Percentiles rank a stretch among this genome's conserved stretches.
Evolutionary conservation across 2,113 vertebrate genomes (phyloP).

Genomic region (Picathartes gymnocephalus): DNA sequence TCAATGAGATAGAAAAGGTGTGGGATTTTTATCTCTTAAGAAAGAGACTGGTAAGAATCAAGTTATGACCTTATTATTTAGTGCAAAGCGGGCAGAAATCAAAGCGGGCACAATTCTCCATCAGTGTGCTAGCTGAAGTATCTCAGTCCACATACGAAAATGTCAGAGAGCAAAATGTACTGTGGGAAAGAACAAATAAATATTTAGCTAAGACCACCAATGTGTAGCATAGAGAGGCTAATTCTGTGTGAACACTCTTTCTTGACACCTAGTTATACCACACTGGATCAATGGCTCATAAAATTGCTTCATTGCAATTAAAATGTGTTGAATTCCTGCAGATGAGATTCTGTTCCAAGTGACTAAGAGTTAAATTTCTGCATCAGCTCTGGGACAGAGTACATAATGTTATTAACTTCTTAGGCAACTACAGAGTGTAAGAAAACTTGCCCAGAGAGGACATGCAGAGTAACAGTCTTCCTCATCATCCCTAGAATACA

Average conservation of each 20-base stretch:
- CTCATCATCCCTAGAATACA: background rate
- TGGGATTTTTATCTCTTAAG: background rate
- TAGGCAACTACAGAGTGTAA: background rate
- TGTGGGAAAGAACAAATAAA: background rate
- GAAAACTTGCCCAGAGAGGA: background rate
- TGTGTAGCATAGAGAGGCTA: background rate
- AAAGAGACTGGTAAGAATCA: background rate
- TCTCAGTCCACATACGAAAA: background rate
- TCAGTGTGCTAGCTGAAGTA: background rate
- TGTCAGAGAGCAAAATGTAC: background rate
- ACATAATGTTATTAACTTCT: background rate
- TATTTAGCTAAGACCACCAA: background rate
- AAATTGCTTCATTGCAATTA: background rate
- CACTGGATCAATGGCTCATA: background rate
- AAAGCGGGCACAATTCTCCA: background rate
- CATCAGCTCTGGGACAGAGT: background rate
- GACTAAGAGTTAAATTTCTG: background rate
- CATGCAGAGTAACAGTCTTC: background rate
- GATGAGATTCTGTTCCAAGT: background rate
- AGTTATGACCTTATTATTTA: background rate
- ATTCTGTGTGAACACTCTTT: background rate
- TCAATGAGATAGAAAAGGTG: background rate
- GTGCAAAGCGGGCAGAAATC: background rate
- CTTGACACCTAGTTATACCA: background rate
- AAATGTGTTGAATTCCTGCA: background rate